Base-by-base conservation (phyloP, 2,888 invertebrate species). In the Falcaria lacertinaria region DNA sequence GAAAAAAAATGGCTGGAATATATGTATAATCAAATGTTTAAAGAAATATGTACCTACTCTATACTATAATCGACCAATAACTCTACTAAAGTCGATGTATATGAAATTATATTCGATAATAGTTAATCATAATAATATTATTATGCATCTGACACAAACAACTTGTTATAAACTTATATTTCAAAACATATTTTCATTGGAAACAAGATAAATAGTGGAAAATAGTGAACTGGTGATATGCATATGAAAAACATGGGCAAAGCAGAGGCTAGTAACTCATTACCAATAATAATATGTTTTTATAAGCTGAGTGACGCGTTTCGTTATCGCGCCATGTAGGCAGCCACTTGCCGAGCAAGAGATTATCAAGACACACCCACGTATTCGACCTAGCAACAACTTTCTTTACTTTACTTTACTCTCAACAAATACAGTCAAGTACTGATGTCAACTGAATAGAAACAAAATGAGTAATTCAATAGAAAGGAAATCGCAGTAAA, bases 311-410 rank as follows among this genome's bases (percentile, higher is more conserved):
- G 58, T 77, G 79, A 85, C 85, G 86, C 78, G 70, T 67, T 62
- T 48, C 45, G 52, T 67, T 72, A 74, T 81, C 81, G 56, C 58
- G 54, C 56, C 68, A 57, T 57, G 60, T 47, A 47, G 48, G 56
- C 66, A 71, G 70, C 71, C 71, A 73, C 70, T 70, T 58, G 54
- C 46, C 55, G 54, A 52, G 46, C 54, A 60, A 70, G 64, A 67
- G 69, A 72, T 73, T 75, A 78, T 73, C 69, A 75, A 68, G 85
- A 88, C 88, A 89, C 88, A 89, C 88, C 88, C 87, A 83, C 85
- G 68, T 43, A 64, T 67, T 61, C 54, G 47, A 68, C 81, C 64
- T 84, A 64, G 82, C 77, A 85, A 89, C 86, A 45, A 54, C 3
- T 28, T 11, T 28, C 8, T 11, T 28, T 19, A 19, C 6, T 19